phyloP scores from a whole-genome alignment of 2,888 invertebrate genomes.

The Lepidochitona cinerea region DNA sequence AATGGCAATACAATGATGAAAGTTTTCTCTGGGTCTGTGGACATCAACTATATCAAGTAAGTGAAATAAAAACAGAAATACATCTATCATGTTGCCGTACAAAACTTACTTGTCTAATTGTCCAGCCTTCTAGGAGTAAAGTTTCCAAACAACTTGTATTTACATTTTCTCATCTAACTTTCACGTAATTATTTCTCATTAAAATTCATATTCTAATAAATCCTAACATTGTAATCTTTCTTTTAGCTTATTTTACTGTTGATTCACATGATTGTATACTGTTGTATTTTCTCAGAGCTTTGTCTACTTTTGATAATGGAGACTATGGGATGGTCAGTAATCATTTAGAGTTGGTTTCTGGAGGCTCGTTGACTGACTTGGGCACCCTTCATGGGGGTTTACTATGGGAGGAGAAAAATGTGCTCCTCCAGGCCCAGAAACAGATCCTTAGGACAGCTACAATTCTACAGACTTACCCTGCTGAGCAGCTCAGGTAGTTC shows the following conservation, averaged over 20 bases:
- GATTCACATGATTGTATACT: too few species aligned
- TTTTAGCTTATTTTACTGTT: too few species aligned
- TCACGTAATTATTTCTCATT: too few species aligned
- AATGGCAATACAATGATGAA: constrained; percentile 43
- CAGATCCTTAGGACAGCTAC: constrained; percentile 51
- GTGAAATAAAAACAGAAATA: too few species aligned
- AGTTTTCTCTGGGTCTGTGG: constrained; percentile 48
- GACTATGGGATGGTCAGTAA: constrained; percentile 48
- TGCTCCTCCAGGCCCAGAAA: constrained; percentile 40
- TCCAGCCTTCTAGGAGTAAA: too few species aligned
- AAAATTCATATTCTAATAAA: too few species aligned
- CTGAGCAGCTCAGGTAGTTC: constrained; percentile 39
- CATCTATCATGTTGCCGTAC: too few species aligned
- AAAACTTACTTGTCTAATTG: too few species aligned
- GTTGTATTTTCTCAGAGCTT: too few species aligned
- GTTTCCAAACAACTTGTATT: too few species aligned
- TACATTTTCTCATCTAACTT: too few species aligned
- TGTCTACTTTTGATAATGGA: constrained; percentile 57
- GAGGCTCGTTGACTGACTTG: constrained; percentile 44
- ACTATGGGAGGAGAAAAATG: constrained; percentile 46
- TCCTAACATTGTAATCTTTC: too few species aligned
- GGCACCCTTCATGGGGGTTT: constrained; percentile 14
- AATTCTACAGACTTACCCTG: constrained; percentile 38
- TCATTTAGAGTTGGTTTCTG: constrained; percentile 61
- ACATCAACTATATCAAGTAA: constrained; percentile 64